A percentile compares a stretch with the other conserved stretches of the same genome.
Conservation (phyloP, 2,797 vertebrate species). For the Acridotheres tristis region DNA sequence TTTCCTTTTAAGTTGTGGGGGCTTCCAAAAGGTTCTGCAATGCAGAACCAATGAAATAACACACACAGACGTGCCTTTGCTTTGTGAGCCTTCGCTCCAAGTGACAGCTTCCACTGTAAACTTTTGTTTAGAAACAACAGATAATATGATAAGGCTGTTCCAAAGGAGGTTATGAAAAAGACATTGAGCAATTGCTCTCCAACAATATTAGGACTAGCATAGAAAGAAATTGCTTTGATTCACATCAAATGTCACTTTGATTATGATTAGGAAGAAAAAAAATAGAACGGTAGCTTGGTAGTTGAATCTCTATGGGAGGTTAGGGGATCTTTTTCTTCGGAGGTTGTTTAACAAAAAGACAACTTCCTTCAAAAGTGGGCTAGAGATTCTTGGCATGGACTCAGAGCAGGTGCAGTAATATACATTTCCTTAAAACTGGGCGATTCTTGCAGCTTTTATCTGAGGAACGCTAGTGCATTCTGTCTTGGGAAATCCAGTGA, state of each 20-base stretch:
- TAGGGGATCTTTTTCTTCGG: background rate
- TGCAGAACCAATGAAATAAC: slow-evolving; percentile 7
- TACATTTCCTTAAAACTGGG: background rate
- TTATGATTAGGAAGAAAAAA: background rate
- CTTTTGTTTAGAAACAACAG: slow-evolving; percentile 57
- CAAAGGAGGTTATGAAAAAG: slow-evolving; percentile 49
- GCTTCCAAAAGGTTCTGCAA: slow-evolving; percentile 49
- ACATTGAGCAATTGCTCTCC: slow-evolving; percentile 22
- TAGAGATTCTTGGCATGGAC: background rate
- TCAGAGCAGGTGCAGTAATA: background rate
- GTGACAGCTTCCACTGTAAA: slow-evolving; percentile 41
- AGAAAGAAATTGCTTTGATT: slow-evolving; percentile 9
- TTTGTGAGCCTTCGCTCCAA: background rate
- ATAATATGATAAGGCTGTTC: slow-evolving; percentile 44
- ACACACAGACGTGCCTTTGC: background rate
- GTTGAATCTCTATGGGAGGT: background rate
- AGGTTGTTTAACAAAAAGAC: background rate
- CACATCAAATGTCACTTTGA: background rate
- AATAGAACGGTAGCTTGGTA: background rate
- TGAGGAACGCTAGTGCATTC: background rate
- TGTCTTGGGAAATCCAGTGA: background rate
- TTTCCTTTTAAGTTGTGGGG: slow-evolving; percentile 14
- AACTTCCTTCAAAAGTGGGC: background rate
- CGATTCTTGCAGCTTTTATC: background rate
- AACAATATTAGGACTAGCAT: slow-evolving; percentile 3